Evolutionary conservation across 2,888 invertebrate species (phyloP), one percentile per base, ranked within the genome.

Genomic region (Lycophotia porphyrea): DNA sequence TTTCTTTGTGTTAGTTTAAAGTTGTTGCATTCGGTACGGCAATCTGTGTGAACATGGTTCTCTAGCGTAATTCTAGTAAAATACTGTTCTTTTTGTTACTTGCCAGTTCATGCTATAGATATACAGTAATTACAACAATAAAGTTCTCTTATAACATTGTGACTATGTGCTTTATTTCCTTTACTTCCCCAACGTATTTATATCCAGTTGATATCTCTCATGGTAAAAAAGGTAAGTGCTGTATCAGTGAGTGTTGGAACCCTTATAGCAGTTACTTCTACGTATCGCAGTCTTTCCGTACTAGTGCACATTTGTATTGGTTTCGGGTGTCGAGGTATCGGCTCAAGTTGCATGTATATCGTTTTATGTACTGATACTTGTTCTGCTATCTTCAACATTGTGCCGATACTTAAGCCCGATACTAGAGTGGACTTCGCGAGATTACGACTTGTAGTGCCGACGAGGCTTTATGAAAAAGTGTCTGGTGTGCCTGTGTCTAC

Each of bases 91-190:
- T 95, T 95, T 95, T 94, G 94, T 96, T 96, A 95, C 89, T 95
- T 95, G 96, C 96, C 95, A 95, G 93, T 96, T 96, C 94, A 95
- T 95, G 96, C 96, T 96, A 96, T 96, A 96, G 95, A 93, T 96
- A 96, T 95, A 96, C 95, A 92, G 93, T 96, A 95, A 95, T 95
- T 96, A 96, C 92, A 94, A 96, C 93, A 96, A 96, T 96, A 96
- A 96, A 96, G 93, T 96, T 96, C 96, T 96, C 96, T 96, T 96
- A 95, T 95, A 96, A 96, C 94, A 96, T 96, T 96, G 94, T 95
- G 93, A 91, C 82, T 71, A 83, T 74, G 87, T 78, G 90, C 88
- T 89, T 92, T 69, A 88, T 87, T 90, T 86, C 7, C 27, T 13
- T 67, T 63, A 24, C 4, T 21, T 36, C 0, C 18, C 34, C 24